Conservation (phyloP, 2,113 vertebrate species). For the Dolichotis patagonum region DNA sequence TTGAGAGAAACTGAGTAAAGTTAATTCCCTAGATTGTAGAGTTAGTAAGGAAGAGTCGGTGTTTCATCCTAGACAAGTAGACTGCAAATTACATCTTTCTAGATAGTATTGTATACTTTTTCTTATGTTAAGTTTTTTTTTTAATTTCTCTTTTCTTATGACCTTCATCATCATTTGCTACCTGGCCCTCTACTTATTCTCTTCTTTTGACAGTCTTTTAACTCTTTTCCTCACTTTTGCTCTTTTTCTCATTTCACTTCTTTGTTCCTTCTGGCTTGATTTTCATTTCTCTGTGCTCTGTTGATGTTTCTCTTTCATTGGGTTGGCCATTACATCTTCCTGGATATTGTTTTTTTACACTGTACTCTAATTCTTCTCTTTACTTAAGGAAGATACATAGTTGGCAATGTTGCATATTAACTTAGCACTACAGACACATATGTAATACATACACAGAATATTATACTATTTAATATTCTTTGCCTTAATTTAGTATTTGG, state of each 20-base stretch:
- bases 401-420: neutral
- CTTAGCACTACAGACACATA: neutral
- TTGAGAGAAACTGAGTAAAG: neutral
- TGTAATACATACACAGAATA: neutral
- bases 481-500: conserved; percentile 10
- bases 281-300: neutral
- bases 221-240: neutral
- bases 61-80: neutral
- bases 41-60: neutral
- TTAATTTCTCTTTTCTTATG: neutral
- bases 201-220: neutral
- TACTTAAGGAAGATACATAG: neutral
- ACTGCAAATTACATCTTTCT: neutral
- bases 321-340: neutral
- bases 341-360: neutral
- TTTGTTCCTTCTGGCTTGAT: neutral
- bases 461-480: neutral
- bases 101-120: neutral
- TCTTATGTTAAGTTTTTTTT: neutral
- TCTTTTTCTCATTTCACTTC: neutral
- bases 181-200: neutral
- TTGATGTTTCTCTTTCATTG: neutral
- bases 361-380: neutral
- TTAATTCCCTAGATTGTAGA: neutral
- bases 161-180: neutral